Conservation (phyloP, 2,888 invertebrate species). For the Lucinisca nassula region DNA sequence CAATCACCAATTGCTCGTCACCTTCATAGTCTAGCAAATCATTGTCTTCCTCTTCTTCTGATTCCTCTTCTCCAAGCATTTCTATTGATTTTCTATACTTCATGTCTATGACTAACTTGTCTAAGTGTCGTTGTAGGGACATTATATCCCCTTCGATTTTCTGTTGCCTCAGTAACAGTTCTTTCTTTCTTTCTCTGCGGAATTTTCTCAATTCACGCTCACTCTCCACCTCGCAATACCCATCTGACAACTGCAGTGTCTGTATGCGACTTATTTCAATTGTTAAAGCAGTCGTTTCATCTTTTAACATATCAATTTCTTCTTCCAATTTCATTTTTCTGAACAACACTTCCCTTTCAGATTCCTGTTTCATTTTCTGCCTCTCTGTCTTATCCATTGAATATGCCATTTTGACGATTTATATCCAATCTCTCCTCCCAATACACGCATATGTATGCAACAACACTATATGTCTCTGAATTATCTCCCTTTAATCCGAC, state of each 20-base stretch:
- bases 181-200: neutral
- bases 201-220: neutral
- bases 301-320: neutral
- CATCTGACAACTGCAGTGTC: neutral
- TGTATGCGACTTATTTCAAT: neutral
- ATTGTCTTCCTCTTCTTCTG: too few relatives aligned
- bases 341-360: neutral
- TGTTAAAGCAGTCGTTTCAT: neutral
- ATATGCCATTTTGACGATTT: neutral
- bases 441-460: too few relatives aligned
- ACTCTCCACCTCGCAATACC: neutral
- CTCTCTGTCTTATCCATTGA: neutral
- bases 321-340: neutral
- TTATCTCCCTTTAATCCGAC: too few relatives aligned
- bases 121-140: too few relatives aligned
- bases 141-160: neutral
- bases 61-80: too few relatives aligned
- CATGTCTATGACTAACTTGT: too few relatives aligned
- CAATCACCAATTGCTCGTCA: too few relatives aligned
- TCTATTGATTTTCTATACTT: too few relatives aligned
- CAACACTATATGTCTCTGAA: too few relatives aligned
- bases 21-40: too few relatives aligned
- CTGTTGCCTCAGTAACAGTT: neutral
- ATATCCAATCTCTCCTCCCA: too few relatives aligned
- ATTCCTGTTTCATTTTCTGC: neutral